A percentile compares a stretch with the other conserved stretches of the same genome.
phyloP scores from a whole-genome alignment of 2,888 invertebrate species.

The Pachliopta kotzebuea region DNA sequence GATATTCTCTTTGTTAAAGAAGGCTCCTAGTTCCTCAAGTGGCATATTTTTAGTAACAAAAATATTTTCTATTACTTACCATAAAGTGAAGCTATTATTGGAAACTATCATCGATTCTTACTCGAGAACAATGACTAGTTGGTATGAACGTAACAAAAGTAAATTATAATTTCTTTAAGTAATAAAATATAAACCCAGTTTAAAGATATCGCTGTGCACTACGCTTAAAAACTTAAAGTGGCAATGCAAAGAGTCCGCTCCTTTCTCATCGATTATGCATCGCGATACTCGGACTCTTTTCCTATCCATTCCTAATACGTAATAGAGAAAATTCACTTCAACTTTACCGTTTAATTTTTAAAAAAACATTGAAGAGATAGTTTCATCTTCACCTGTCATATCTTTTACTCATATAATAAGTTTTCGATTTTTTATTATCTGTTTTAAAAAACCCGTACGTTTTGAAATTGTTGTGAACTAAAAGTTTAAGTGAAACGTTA shows the following conservation, averaged over 20 bases:
- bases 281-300: constrained; percentile 12
- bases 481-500: neutral
- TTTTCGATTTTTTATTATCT: too few species aligned
- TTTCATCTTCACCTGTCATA: too few species aligned
- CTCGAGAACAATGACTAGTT: too few species aligned
- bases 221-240: constrained; percentile 5
- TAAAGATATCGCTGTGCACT: neutral
- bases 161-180: neutral
- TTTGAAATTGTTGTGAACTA: neutral
- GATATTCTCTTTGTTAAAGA: too few species aligned
- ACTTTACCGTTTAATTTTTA: neutral
- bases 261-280: constrained; percentile 24
- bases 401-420: too few species aligned
- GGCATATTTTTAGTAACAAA: too few species aligned
- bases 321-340: constrained; percentile 10
- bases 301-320: constrained; percentile 6
- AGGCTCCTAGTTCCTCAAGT: too few species aligned
- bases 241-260: constrained; percentile 10
- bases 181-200: neutral
- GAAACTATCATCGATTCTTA: too few species aligned
- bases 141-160: neutral
- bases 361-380: too few species aligned
- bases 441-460: neutral
- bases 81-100: too few species aligned
- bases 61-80: too few species aligned